Conservation (phyloP, 2,113 vertebrate genomes). For the Megalops atlanticus region DNA sequence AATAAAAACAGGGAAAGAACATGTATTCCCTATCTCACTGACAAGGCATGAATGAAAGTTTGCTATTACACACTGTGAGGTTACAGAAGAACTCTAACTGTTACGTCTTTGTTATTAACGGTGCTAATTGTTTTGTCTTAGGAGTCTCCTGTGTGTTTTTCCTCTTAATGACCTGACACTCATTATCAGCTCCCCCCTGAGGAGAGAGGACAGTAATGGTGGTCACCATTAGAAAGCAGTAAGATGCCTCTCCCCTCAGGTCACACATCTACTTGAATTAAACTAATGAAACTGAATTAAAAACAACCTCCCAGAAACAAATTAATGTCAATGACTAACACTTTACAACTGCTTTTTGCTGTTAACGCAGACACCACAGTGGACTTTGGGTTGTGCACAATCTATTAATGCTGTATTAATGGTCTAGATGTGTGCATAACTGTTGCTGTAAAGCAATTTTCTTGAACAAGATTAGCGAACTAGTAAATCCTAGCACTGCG, state of each 20-base stretch:
- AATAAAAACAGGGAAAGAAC: not conserved
- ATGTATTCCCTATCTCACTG: too few relatives aligned
- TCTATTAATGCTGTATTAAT: not conserved
- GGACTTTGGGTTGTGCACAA: constrained; percentile 8
- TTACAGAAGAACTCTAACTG: too few relatives aligned
- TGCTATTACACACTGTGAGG: too few relatives aligned
- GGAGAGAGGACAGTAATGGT: constrained; percentile 32
- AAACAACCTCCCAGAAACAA: constrained; percentile 52
- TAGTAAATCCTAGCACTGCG: too few relatives aligned
- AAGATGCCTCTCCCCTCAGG: constrained; percentile 42
- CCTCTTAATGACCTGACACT: not conserved
- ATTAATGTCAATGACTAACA: constrained; percentile 35
- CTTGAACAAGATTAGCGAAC: too few relatives aligned
- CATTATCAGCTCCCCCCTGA: not conserved
- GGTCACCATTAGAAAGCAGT: constrained; percentile 31
- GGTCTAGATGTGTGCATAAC: not conserved
- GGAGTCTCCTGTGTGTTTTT: not conserved
- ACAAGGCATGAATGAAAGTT: too few relatives aligned
- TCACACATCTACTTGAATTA: constrained; percentile 54
- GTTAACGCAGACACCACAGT: not conserved
- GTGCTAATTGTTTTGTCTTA: not conserved
- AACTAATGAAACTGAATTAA: constrained; percentile 48
- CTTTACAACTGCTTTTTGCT: not conserved
- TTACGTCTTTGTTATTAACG: constrained; percentile 1
- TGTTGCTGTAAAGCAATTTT: too few relatives aligned